Conservation (phyloP, 2,888 invertebrate species). For the Ochlodes sylvanus region DNA sequence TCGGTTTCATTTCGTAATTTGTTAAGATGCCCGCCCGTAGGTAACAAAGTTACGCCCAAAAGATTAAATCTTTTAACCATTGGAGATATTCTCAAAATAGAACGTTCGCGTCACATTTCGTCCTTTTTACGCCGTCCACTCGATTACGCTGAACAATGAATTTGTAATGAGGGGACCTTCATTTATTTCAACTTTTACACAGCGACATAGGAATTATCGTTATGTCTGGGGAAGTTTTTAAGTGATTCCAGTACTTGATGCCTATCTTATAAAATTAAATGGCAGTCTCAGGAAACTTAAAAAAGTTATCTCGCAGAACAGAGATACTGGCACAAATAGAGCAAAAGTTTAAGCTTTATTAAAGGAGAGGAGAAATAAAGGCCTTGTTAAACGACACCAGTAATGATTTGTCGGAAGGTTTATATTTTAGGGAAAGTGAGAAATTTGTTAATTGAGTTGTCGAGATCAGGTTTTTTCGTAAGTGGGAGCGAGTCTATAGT, state of each 20-base stretch:
- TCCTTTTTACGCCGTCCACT: slow-evolving; percentile 29
- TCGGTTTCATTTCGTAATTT: background rate
- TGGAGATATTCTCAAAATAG: slow-evolving; percentile 23
- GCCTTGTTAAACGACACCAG: slow-evolving; percentile 1
- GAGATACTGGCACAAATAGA: slow-evolving; percentile 15
- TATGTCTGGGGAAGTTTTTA: slow-evolving; percentile 24
- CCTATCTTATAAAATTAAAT: slow-evolving; percentile 35
- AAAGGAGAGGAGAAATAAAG: background rate
- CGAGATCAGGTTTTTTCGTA: background rate
- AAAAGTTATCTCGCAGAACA: slow-evolving; percentile 9
- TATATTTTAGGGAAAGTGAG: background rate
- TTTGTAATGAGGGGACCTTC: slow-evolving; percentile 35
- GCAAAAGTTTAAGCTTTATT: slow-evolving; percentile 13
- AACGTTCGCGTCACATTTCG: slow-evolving; percentile 25
- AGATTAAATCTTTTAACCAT: slow-evolving; percentile 49
- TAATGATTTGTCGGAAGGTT: background rate
- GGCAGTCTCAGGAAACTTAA: slow-evolving; percentile 13
- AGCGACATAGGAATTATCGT: slow-evolving; percentile 19
- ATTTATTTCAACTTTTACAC: slow-evolving; percentile 33
- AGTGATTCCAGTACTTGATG: slow-evolving; percentile 17
- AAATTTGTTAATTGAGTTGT: slow-evolving; percentile 1
- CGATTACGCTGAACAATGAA: slow-evolving; percentile 35
- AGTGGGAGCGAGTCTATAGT: too few relatives aligned
- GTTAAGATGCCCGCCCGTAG: background rate
- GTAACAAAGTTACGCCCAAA: background rate